Base-by-base conservation (phyloP, 1,140 invertebrate genomes). In the Drosophila pallidifrons region DNA sequence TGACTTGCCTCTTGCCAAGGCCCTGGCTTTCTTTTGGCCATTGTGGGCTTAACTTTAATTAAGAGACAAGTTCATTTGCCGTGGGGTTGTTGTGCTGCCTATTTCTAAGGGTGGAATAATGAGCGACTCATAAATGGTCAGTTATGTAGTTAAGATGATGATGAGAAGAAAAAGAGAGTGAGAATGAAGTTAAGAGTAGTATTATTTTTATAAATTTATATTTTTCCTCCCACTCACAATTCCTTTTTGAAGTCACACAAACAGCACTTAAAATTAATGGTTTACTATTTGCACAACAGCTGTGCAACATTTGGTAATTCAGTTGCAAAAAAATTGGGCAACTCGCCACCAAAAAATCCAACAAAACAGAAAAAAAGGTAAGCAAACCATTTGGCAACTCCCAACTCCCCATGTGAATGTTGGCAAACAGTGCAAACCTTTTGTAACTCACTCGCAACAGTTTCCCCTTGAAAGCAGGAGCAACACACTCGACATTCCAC, bases 1-100 rank as follows among this genome's bases (percentile, higher is more conserved):
- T 81, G 59, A 70, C 58, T 51, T 61, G 64, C 60, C 67, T 75
- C 61, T 1, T 7, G 38, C 38, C 38, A 41, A 11, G 15, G 28
- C 13, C 51, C n/a, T 75, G 28, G 51, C 81, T 71, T 60, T 54
- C 38, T 25, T 60, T 51, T 15, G 32, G 32, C 30, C 30, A 5
- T 16, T 70, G 49, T 70, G 67, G 87, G 90, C 91, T 91, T 91
- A 91, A 91, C 91, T 91, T 88, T 91, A 91, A 91, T 91, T 91
- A 91, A 81, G 72, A 75, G 76, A 75, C 78, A 91, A 89, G 86
- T 85, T 71, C 45, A 71, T 67, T 67, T 71, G 61, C 60, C 11
- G n/a, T 35, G 35, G 68, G 52, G 68, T 59, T 59, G 57, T 32
- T 60, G 15, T 11, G n/a, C 25, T n/a, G 0, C 45, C 3, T 0